These are phyloP conservation scores for Panurus biarmicus DNA, from an alignment of 2,113 vertebrate species.

Conservation along the genomic window DNA sequence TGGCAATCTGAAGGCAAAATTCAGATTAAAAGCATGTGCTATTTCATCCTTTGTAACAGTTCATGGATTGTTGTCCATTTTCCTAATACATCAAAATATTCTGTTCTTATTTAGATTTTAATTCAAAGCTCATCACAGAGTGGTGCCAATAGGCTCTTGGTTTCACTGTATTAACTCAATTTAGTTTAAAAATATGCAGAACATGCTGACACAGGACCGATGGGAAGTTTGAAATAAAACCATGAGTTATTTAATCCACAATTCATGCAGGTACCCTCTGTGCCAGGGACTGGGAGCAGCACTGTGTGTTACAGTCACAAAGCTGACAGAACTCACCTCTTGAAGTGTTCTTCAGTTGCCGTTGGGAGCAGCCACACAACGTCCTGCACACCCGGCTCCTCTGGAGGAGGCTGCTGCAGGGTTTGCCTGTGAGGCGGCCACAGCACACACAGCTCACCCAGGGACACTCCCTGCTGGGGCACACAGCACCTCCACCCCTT, in stretches of 20 bases:
- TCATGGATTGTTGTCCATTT: background rate
- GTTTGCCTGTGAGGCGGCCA: background rate
- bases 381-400: background rate
- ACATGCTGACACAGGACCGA: background rate
- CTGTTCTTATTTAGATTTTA: background rate
- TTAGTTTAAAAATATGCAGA: background rate
- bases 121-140: background rate
- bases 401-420: background rate
- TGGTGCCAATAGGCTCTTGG: background rate
- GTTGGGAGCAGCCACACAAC: accelerated
- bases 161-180: background rate
- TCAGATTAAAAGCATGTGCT: background rate
- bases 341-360: background rate
- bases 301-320: background rate
- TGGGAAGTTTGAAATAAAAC: background rate
- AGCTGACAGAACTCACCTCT: accelerated
- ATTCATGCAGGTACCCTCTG: accelerated
- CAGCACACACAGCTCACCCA: too few relatives aligned
- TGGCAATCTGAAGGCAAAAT: background rate
- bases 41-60: background rate
- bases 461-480: background rate
- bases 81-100: background rate
- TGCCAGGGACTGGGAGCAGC: accelerated
- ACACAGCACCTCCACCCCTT: accelerated
- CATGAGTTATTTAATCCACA: accelerated